A percentile compares a stretch with the other conserved stretches of the same genome.
phyloP scores from a whole-genome alignment of 2,888 invertebrate genomes.

The Zygaena filipendulae region DNA sequence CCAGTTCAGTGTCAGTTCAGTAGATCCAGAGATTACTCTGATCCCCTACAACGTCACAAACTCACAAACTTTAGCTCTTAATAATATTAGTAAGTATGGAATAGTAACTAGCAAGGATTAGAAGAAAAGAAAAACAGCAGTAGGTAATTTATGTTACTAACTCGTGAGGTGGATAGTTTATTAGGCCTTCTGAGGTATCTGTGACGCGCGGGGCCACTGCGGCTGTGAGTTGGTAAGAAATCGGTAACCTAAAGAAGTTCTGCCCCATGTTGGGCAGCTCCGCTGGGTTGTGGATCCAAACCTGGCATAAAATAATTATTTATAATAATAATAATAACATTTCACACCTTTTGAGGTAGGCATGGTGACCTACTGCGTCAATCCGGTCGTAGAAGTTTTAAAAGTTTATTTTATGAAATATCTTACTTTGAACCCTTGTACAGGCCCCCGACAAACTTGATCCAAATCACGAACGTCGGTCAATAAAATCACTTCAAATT shows the following conservation, averaged over 20 bases:
- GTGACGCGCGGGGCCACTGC: slow-evolving; percentile 73
- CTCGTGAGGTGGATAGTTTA: slow-evolving; percentile 63
- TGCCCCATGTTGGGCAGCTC: slow-evolving; percentile 70
- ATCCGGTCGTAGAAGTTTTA: too few relatives aligned
- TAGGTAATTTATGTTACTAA: too few relatives aligned
- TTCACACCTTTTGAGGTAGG: not conserved
- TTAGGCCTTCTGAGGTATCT: slow-evolving; percentile 69
- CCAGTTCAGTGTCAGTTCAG: too few relatives aligned
- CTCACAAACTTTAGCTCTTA: too few relatives aligned
- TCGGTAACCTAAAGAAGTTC: slow-evolving; percentile 71
- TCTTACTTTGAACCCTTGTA: slow-evolving; percentile 75
- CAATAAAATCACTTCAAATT: slow-evolving; percentile 50
- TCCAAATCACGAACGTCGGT: slow-evolving; percentile 65
- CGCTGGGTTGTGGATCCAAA: slow-evolving; percentile 70
- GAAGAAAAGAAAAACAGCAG: slow-evolving; percentile 1
- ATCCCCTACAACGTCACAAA: too few relatives aligned
- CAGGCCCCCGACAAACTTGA: slow-evolving; percentile 71
- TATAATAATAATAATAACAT: not conserved
- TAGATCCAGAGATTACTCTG: too few relatives aligned
- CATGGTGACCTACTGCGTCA: too few relatives aligned
- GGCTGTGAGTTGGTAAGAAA: slow-evolving; percentile 71
- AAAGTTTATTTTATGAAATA: too few relatives aligned
- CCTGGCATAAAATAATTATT: slow-evolving; percentile 25
- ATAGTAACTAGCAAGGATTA: not conserved
- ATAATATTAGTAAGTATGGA: too few relatives aligned